Base-by-base conservation (phyloP, 2,113 vertebrate genomes). In the Erythrocebus patas region DNA sequence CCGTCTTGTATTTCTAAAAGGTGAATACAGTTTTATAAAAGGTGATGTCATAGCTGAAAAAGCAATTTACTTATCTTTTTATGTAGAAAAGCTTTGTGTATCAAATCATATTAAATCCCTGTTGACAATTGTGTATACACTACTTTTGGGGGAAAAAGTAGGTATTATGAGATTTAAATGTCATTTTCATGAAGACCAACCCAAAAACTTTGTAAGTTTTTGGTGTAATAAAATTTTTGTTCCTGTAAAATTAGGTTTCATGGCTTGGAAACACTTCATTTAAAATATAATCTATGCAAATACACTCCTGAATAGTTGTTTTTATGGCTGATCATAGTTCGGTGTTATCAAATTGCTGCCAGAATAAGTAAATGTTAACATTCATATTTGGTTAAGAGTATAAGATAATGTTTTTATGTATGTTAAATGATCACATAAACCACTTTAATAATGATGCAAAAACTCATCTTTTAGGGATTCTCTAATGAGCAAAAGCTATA, bases 311-410 rank as follows among this genome's bases (percentile, higher is more conserved):
- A n/a, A 68, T 84, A 80, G 30, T 43, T 59, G 43, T 30, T 92
- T 57, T 81, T 88, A 86, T 93, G 38, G 35, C 48, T 95, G 32
- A 73, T 94, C 87, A 81, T 73, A 81, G 23, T 88, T 93, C 52
- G 40, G 8, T 48, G n/a, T 85, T 92, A 90, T 93, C 89, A 97
- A 68, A 70, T n/a, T 70, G 48, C 81, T 84, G 96, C 66, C 38
- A 50, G 85, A 85, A 76, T 80, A 85, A 86, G 17, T 45, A 95
- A 94, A 96, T 89, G 61, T 35, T 92, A 89, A 80, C 13, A 89
- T 93, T 94, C 20, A 11, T 95, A 79, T 84, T 89, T 95, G 40
- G 52, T 43, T 87, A 75, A 91, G 25, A 91, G 20, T 57, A 90
- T 88, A 82, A 91, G 93, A 73, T 88, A 79, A 87, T 6, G 20